Evolutionary conservation across 2,797 vertebrate species (phyloP).

Genomic region (Orientallactaga sibirica): DNA sequence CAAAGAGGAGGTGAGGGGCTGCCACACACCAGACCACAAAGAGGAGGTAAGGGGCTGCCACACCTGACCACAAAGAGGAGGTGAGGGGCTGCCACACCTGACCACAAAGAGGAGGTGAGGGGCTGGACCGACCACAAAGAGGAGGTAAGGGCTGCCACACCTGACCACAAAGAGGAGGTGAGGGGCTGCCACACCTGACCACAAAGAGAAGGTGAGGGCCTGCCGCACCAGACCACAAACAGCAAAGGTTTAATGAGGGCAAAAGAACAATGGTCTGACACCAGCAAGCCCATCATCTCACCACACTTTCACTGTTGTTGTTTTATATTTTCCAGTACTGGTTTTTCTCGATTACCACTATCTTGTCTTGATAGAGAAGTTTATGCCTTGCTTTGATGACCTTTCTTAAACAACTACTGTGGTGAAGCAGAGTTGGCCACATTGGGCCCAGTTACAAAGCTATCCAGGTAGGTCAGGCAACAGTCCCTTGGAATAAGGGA

Average conservation of each 20-base stretch:
- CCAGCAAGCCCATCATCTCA: neutral
- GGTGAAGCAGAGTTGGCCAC: neutral
- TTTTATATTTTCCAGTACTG: neutral
- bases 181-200: neutral
- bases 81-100: neutral
- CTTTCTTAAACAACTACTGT: neutral
- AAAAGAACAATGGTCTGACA: neutral
- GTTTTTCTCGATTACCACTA: neutral
- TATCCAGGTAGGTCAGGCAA: neutral
- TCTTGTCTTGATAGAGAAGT: neutral
- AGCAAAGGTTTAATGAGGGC: neutral
- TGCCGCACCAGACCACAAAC: neutral
- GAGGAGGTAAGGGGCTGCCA: rapidly evolving
- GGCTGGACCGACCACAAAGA: rapidly evolving
- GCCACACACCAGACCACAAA: neutral
- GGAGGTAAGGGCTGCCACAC: too few species aligned
- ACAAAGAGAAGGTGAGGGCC: neutral
- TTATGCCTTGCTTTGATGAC: neutral
- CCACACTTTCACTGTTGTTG: neutral
- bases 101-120: neutral
- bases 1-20: neutral
- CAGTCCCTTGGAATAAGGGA: neutral
- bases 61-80: neutral
- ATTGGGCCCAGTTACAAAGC: neutral
- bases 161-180: neutral